Evolutionary conservation across 2,113 vertebrate genomes (phyloP).

Genomic region (Catharus fuscescens): DNA sequence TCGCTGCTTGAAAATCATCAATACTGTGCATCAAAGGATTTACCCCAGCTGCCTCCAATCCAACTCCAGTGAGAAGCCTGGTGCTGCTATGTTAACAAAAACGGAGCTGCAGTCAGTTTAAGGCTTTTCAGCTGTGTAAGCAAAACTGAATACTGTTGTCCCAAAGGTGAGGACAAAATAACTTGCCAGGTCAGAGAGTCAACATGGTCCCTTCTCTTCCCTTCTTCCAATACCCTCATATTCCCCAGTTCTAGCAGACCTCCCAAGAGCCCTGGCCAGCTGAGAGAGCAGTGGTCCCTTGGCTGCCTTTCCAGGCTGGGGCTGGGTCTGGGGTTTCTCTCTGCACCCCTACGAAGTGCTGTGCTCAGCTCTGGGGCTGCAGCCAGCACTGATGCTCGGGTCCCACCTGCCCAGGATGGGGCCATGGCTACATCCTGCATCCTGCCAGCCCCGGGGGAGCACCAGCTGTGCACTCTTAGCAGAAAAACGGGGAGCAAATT

Average conservation of each 20-base stretch:
- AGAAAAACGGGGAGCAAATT: not conserved
- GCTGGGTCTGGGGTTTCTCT: not conserved
- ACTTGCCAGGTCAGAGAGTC: not conserved
- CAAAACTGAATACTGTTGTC: not conserved
- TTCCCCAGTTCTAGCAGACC: not conserved
- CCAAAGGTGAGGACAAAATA: not conserved
- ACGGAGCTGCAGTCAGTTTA: not conserved
- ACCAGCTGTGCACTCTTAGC: no score
- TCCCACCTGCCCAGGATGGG: not conserved
- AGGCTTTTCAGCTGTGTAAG: constrained; percentile 23
- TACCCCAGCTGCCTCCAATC: not conserved
- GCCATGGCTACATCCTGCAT: no score
- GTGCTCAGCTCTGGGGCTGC: no score
- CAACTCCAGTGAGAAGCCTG: not conserved
- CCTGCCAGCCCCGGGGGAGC: accelerated
- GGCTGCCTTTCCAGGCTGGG: not conserved
- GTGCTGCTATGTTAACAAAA: not conserved
- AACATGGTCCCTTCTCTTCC: not conserved
- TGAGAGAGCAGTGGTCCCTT: not conserved
- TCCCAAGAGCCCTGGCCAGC: not conserved
- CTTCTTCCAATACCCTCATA: not conserved
- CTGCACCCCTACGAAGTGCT: not conserved
- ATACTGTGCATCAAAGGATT: not conserved
- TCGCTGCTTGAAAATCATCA: not conserved
- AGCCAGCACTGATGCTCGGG: accelerated